Evolutionary conservation across 1,140 invertebrate genomes (phyloP).

Genomic region (Pseudobourletiella spinata): DNA sequence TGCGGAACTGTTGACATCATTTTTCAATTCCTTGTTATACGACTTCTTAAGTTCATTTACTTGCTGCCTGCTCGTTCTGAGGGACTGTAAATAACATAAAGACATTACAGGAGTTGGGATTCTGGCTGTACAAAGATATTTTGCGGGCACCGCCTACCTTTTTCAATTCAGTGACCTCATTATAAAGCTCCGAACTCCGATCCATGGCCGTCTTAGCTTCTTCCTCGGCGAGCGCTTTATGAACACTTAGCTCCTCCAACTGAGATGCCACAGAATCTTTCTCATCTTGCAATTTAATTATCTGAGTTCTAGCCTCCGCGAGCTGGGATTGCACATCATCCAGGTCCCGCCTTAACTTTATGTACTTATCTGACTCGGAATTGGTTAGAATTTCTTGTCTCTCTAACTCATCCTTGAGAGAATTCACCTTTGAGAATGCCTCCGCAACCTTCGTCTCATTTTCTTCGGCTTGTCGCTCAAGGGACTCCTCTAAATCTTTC

Average conservation of each 20-base stretch:
- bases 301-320: not conserved
- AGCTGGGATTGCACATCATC: not conserved
- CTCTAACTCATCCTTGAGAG: not conserved
- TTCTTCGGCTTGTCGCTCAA: not conserved
- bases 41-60: conserved; percentile 22
- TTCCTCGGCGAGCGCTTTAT: not conserved
- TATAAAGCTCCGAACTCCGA: not conserved
- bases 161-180: conserved; percentile 8
- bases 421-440: not conserved
- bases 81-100: conserved; percentile 10
- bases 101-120: too few species aligned
- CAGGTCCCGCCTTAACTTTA: not conserved
- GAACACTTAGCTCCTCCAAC: conserved; percentile 1
- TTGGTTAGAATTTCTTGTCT: not conserved
- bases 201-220: not conserved
- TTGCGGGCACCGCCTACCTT: too few species aligned
- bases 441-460: not conserved
- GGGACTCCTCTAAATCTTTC: not conserved
- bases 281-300: not conserved
- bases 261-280: not conserved
- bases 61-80: conserved; percentile 21
- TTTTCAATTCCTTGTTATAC: conserved; percentile 16
- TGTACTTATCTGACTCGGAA: not conserved
- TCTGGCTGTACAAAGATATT: too few species aligned
- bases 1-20: not conserved